phyloP scores from a whole-genome alignment of 2,888 invertebrate genomes.

The Drosophila rubida region DNA sequence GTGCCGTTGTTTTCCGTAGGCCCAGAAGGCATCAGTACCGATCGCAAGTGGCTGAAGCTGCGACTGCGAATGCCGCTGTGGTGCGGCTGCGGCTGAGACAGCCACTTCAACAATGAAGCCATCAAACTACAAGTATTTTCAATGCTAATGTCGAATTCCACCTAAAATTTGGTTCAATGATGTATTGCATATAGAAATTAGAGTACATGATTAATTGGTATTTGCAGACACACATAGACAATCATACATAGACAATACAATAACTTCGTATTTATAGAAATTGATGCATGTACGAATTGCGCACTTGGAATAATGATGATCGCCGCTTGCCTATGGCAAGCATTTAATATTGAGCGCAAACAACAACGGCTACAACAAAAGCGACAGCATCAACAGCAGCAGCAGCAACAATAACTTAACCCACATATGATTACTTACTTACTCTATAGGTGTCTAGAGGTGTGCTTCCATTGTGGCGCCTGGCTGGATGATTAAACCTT shows the following conservation, averaged over 20 bases:
- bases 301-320: slow-evolving; percentile 42
- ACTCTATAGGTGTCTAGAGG: slow-evolving; percentile 32
- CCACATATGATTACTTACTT: slow-evolving; percentile 63
- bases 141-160: slow-evolving; percentile 56
- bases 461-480: slow-evolving; percentile 53
- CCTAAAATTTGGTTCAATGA: slow-evolving; percentile 56
- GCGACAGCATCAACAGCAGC: slow-evolving; percentile 1
- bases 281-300: slow-evolving; percentile 16
- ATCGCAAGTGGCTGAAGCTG: slow-evolving; percentile 53
- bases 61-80: neutral
- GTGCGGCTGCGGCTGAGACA: slow-evolving; percentile 27
- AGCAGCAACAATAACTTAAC: slow-evolving; percentile 39
- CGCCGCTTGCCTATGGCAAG: slow-evolving; percentile 38
- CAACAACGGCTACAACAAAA: slow-evolving; percentile 18
- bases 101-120: slow-evolving; percentile 76
- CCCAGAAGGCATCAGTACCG: slow-evolving; percentile 57
- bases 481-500: slow-evolving; percentile 56
- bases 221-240: slow-evolving; percentile 29
- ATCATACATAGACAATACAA: neutral
- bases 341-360: slow-evolving; percentile 60
- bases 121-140: slow-evolving; percentile 65
- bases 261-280: slow-evolving; percentile 4
- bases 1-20: slow-evolving; percentile 50
- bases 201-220: slow-evolving; percentile 71
- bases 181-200: slow-evolving; percentile 73